Evolutionary conservation across 1,140 invertebrate species (phyloP).

Genomic region (Papilio helenus): DNA sequence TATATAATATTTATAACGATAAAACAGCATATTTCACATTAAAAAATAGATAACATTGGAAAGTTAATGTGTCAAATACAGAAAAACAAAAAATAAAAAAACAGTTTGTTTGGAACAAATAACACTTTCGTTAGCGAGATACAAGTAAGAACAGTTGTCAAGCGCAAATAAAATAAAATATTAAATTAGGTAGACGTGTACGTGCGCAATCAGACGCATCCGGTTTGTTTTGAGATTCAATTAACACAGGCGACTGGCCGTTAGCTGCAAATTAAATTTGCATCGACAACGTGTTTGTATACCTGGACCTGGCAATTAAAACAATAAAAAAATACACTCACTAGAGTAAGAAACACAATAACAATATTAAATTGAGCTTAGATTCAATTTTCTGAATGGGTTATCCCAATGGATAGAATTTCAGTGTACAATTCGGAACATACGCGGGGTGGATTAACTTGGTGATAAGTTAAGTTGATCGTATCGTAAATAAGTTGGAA

Average conservation of each 20-base stretch:
- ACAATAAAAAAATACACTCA: background rate
- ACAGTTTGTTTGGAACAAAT: background rate
- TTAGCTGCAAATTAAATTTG: background rate
- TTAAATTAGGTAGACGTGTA: background rate
- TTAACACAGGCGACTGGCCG: background rate
- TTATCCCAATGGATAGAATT: background rate
- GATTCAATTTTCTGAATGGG: background rate
- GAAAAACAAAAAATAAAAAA: background rate
- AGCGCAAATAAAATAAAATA: constrained; percentile 14
- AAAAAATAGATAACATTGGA: too few relatives aligned
- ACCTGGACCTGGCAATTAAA: background rate
- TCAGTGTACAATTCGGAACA: background rate
- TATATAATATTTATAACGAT: background rate
- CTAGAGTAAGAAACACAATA: background rate
- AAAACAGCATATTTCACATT: too few relatives aligned
- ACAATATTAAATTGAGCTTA: background rate
- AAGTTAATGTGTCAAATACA: too few relatives aligned
- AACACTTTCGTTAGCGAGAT: background rate
- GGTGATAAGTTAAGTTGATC: constrained; percentile 10
- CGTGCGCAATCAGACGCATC: constrained; percentile 2
- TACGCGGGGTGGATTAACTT: background rate
- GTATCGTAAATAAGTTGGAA: constrained; percentile 21
- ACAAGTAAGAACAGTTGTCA: background rate
- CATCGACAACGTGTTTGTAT: background rate
- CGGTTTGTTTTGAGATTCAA: constrained; percentile 6